These are phyloP conservation scores for Camponotus vicinus DNA, from an alignment of 1,140 invertebrate genomes.

Conservation along the genomic window DNA sequence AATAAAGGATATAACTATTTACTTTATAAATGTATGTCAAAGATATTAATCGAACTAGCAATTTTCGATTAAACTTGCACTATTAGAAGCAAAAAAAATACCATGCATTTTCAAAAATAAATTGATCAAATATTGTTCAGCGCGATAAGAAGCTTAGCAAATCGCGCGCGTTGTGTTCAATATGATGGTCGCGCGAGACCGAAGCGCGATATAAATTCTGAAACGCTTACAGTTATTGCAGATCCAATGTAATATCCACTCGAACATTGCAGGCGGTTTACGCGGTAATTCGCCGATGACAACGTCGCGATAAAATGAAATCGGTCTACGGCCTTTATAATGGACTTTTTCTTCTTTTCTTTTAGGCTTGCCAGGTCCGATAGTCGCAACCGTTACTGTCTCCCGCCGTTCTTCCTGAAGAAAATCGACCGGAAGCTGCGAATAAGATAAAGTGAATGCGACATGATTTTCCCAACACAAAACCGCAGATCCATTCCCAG, in stretches of 20 bases:
- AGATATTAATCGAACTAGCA: not conserved
- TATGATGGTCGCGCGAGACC: conserved; percentile 68
- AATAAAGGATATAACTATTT: no score
- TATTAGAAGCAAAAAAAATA: conserved; percentile 11
- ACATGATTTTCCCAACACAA: conserved; percentile 45
- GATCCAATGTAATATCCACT: conserved; percentile 73
- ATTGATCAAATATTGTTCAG: conserved; percentile 58
- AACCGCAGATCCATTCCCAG: conserved; percentile 10
- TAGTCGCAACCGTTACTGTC: conserved; percentile 44
- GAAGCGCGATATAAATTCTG: conserved; percentile 74
- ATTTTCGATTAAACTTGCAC: not conserved
- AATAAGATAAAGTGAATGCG: conserved; percentile 39
- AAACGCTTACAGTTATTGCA: conserved; percentile 75
- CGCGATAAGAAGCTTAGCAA: conserved; percentile 64
- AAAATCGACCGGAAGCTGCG: conserved; percentile 38
- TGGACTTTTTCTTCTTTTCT: not conserved
- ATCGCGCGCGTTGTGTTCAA: conserved; percentile 60
- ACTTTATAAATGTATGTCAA: not conserved
- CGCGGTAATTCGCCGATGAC: conserved; percentile 75
- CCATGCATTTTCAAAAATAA: conserved; percentile 59
- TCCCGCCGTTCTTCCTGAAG: conserved; percentile 28
- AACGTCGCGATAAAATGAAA: conserved; percentile 73
- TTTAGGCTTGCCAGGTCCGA: not conserved
- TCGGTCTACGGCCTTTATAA: conserved; percentile 70
- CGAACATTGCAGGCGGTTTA: conserved; percentile 67